Evolutionary conservation across 2,888 invertebrate genomes (phyloP).

Genomic region (Stramonita haemastoma): DNA sequence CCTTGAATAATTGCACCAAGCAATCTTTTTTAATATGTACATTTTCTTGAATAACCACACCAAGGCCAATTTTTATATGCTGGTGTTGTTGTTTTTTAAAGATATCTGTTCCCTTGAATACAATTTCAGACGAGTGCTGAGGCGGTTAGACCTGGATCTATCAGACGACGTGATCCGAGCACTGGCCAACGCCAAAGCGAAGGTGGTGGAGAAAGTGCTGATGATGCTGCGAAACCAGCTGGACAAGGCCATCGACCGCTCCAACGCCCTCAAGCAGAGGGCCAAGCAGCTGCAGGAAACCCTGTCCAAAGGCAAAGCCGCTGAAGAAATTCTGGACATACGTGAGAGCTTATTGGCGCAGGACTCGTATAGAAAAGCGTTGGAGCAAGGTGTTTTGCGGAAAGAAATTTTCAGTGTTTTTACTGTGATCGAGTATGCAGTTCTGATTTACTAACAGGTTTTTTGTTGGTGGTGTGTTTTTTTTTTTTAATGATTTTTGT

Average conservation of each 20-base stretch:
- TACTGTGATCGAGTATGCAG: no score
- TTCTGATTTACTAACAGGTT: no score
- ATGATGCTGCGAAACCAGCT: constrained; percentile 66
- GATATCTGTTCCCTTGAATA: no score
- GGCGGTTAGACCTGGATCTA: constrained; percentile 62
- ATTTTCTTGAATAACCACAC: no score
- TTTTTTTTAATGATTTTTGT: no score
- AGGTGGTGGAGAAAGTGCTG: constrained; percentile 66
- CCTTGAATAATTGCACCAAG: no score
- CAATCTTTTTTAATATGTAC: no score
- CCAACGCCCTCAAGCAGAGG: constrained; percentile 38
- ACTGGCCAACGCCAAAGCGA: constrained; percentile 60
- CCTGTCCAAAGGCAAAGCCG: constrained; percentile 36
- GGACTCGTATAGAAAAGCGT: neutral
- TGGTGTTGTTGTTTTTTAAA: no score
- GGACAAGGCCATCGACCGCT: constrained; percentile 61
- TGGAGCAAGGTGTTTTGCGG: constrained; percentile 1
- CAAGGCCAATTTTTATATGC: no score
- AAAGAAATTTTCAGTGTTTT: no score
- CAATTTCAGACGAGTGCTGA: constrained; percentile 62
- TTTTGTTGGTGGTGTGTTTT: no score
- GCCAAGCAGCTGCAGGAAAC: constrained; percentile 41
- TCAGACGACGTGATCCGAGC: constrained; percentile 67
- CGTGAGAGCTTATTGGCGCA: constrained; percentile 19
- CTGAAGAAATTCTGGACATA: constrained; percentile 22